Conservation (phyloP, 2,888 invertebrate genomes). For the Nymphalis c-album region DNA sequence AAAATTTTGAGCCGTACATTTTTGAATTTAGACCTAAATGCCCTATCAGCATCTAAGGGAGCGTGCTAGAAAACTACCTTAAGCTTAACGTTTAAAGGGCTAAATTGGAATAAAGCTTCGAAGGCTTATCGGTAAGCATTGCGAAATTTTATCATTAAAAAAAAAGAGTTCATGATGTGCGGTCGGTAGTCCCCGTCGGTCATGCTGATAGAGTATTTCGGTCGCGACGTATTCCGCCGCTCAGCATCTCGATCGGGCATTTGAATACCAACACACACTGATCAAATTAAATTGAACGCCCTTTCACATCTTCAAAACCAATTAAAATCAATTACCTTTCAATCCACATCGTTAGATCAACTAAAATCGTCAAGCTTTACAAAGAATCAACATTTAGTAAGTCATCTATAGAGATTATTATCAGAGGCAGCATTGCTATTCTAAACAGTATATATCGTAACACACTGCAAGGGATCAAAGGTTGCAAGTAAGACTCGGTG, state of each 20-base stretch:
- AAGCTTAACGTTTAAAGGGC: constrained; percentile 62
- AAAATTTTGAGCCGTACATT: constrained; percentile 49
- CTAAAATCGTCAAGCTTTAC: constrained; percentile 79
- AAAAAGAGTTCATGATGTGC: constrained; percentile 50
- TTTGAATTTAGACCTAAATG: constrained; percentile 67
- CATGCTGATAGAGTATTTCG: constrained; percentile 77
- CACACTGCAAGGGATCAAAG: constrained; percentile 79
- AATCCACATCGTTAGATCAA: constrained; percentile 79
- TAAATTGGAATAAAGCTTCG: constrained; percentile 62
- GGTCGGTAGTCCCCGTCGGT: constrained; percentile 72
- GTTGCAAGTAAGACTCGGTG: constrained; percentile 27
- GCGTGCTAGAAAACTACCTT: constrained; percentile 72
- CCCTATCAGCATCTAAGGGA: constrained; percentile 81
- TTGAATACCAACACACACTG: constrained; percentile 88
- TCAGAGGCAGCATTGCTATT: constrained; percentile 71
- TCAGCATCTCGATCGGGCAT: constrained; percentile 83
- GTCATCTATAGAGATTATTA: constrained; percentile 54
- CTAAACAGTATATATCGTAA: constrained; percentile 53
- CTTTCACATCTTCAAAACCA: constrained; percentile 79
- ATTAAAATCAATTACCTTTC: constrained; percentile 80
- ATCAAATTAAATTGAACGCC: constrained; percentile 71
- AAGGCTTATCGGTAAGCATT: constrained; percentile 56
- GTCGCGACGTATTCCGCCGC: constrained; percentile 68
- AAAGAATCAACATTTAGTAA: constrained; percentile 79
- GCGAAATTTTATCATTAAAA: constrained; percentile 44